Evolutionary conservation across 2,888 invertebrate species (phyloP).

Genomic region (Chouioia cunea): DNA sequence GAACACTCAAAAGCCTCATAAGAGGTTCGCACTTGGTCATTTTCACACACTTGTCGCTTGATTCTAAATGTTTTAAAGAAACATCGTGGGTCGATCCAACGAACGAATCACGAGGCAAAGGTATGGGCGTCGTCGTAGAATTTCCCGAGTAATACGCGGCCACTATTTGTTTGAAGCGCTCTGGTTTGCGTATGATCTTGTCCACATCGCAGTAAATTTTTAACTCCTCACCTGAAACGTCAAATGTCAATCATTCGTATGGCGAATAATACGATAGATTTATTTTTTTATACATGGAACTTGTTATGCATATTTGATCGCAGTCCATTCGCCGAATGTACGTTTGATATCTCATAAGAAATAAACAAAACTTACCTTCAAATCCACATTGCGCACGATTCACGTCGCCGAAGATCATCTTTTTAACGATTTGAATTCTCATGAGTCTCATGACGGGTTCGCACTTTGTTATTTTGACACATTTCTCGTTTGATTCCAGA

Average conservation of each 20-base stretch:
- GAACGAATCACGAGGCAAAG: neutral
- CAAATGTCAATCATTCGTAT: neutral
- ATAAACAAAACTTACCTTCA: constrained; percentile 55
- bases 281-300: too few relatives aligned
- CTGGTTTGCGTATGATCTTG: neutral
- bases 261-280: neutral
- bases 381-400: constrained; percentile 69
- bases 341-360: neutral
- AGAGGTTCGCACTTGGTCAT: constrained; percentile 64
- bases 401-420: constrained; percentile 57
- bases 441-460: constrained; percentile 59
- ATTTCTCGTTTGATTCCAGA: too few relatives aligned
- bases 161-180: neutral
- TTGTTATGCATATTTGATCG: neutral
- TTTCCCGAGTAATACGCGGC: neutral
- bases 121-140: neutral
- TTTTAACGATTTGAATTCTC: constrained; percentile 51
- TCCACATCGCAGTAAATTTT: constrained; percentile 66
- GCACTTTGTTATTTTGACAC: constrained; percentile 67
- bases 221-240: constrained; percentile 54
- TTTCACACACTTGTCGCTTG: constrained; percentile 65
- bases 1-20: constrained; percentile 57
- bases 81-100: neutral
- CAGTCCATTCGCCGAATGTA: neutral
- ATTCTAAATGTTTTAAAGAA: too few relatives aligned